Percentiles rank a stretch among this genome's conserved stretches.
phyloP scores from a whole-genome alignment of 2,113 vertebrate species.

The Syngnathoides biaculeatus region DNA sequence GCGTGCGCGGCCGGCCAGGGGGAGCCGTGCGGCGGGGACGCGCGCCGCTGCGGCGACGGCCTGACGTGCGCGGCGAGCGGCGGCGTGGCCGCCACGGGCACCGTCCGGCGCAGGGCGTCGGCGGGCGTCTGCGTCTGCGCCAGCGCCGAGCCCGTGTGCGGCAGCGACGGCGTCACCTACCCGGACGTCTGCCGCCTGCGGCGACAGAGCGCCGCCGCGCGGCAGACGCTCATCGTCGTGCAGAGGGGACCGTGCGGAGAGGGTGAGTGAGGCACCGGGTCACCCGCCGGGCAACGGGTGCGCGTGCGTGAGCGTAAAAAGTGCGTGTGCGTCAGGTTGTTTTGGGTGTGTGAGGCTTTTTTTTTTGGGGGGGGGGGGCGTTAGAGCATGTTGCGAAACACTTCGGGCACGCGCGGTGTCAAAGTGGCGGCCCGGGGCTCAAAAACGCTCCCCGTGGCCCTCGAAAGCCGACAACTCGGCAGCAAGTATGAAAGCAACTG shows the following conservation, averaged over 20 bases:
- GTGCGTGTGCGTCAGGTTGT: too few species aligned
- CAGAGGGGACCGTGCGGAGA: constrained; percentile 87
- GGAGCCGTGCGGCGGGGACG: constrained; percentile 76
- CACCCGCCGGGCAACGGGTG: too few species aligned
- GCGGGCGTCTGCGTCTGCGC: constrained; percentile 79
- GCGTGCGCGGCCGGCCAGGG: constrained; percentile 84
- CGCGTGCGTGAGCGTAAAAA: too few species aligned
- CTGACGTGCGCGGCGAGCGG: constrained; percentile 74
- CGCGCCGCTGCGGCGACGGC: constrained; percentile 80
- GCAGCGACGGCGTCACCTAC: constrained; percentile 88
- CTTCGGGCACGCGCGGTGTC: too few species aligned
- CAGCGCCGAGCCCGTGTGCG: constrained; percentile 83
- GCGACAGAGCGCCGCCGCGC: constrained; percentile 76
- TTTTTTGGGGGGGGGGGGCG: too few species aligned
- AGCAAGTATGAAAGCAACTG: too few species aligned
- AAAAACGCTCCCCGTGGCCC: too few species aligned
- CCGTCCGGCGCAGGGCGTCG: constrained; percentile 75
- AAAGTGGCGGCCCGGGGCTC: too few species aligned
- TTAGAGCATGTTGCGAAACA: too few species aligned
- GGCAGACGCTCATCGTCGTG: constrained; percentile 81
- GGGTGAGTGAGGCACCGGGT: too few species aligned
- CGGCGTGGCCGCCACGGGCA: constrained; percentile 77
- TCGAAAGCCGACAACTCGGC: too few species aligned
- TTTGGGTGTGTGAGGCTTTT: too few species aligned
- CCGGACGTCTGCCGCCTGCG: constrained; percentile 84